Evolutionary conservation across 2,888 invertebrate species (phyloP).

Genomic region (Apotomis capreana): DNA sequence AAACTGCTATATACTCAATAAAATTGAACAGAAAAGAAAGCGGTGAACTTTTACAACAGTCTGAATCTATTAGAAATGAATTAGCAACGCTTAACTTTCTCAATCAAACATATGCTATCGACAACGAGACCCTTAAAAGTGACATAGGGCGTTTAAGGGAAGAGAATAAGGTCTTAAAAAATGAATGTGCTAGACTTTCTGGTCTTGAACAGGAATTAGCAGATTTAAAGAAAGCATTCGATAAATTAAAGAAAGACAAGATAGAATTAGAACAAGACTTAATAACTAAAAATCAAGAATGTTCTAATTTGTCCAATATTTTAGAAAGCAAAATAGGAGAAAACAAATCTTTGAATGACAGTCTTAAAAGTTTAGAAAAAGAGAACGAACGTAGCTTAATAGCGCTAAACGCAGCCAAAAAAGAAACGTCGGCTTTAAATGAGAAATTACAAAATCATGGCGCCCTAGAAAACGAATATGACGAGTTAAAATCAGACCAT

Average conservation of each 20-base stretch:
- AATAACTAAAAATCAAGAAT: conserved; percentile 56
- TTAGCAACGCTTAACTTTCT: conserved; percentile 50
- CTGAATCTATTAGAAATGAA: conserved; percentile 56
- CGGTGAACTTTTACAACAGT: conserved; percentile 53
- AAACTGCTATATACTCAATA: conserved; percentile 52
- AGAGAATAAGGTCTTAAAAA: conserved; percentile 50
- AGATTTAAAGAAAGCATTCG: conserved; percentile 49
- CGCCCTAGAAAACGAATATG: conserved; percentile 56
- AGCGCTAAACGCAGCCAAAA: conserved; percentile 54
- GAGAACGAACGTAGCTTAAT: conserved; percentile 56
- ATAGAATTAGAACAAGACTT: conserved; percentile 52
- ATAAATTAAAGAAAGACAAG: conserved; percentile 54
- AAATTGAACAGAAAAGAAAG: conserved; percentile 59
- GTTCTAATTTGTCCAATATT: conserved; percentile 54
- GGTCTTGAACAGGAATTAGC: conserved; percentile 52
- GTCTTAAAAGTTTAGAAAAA: conserved; percentile 54
- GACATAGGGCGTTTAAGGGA: conserved; percentile 49
- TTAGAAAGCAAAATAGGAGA: conserved; percentile 63
- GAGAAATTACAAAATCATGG: conserved; percentile 60
- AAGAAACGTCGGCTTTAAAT: conserved; percentile 59
- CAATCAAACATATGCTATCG: conserved; percentile 50
- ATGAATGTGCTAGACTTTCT: conserved; percentile 48
- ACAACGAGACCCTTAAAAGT: conserved; percentile 55
- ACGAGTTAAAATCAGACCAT: conserved; percentile 55
- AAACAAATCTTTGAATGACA: conserved; percentile 54